Percentiles rank a stretch among this genome's conserved stretches.
Evolutionary conservation across 2,888 invertebrate species (phyloP).

Genomic region (Ornithoptera priamus): DNA sequence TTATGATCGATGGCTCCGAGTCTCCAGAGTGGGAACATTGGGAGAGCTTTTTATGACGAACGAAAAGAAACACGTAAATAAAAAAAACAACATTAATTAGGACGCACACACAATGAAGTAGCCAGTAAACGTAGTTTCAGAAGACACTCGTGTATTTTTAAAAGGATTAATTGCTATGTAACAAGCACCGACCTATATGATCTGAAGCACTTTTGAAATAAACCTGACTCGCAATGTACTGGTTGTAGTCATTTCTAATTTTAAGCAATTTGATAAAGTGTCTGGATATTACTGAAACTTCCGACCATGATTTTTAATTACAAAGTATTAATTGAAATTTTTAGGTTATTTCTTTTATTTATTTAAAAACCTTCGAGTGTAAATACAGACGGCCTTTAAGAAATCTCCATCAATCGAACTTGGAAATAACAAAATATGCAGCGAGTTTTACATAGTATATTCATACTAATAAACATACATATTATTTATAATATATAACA

Average conservation of each 20-base stretch:
- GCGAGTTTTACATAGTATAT: too few relatives aligned
- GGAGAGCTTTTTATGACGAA: neutral
- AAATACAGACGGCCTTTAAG: too few relatives aligned
- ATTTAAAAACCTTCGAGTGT: neutral
- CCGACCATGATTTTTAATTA: neutral
- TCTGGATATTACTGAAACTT: constrained; percentile 1
- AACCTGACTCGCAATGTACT: constrained; percentile 16
- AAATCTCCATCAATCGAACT: too few relatives aligned
- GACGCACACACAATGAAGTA: constrained; percentile 1
- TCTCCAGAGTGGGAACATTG: neutral
- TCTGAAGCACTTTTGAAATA: constrained; percentile 24
- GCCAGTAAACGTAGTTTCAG: constrained; percentile 8
- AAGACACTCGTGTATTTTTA: constrained; percentile 19
- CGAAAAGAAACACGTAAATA: neutral
- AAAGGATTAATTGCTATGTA: constrained; percentile 30
- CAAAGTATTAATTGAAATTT: neutral
- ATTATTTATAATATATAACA: too few relatives aligned
- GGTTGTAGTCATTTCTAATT: constrained; percentile 2
- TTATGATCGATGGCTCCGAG: too few relatives aligned
- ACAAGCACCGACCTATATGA: constrained; percentile 28
- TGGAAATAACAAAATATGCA: too few relatives aligned
- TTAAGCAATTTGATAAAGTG: neutral
- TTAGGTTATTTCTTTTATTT: neutral
- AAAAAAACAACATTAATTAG: constrained; percentile 1
- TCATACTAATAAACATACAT: too few relatives aligned